Percentiles rank a stretch among this genome's conserved stretches.
Evolutionary conservation across 1,140 invertebrate genomes (phyloP).

Genomic region (Brachionus paranguensis): DNA sequence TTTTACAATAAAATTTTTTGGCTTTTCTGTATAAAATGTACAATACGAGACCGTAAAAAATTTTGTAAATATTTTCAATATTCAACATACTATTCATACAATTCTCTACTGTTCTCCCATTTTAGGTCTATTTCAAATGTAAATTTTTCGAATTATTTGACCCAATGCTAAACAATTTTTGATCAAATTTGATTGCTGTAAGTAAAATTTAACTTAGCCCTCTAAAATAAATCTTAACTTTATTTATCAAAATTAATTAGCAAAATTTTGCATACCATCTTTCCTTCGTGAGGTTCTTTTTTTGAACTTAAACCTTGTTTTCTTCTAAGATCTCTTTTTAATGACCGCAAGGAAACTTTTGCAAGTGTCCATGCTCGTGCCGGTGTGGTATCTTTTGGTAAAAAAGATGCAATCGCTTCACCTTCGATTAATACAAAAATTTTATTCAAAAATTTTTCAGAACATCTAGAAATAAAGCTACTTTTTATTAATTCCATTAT

Average conservation of each 20-base stretch:
- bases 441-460: no score
- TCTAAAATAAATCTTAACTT: neutral
- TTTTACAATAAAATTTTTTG: neutral
- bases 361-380: constrained; percentile 34
- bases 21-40: neutral
- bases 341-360: constrained; percentile 16
- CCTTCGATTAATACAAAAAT: neutral
- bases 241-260: neutral
- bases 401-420: constrained; percentile 28
- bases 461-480: neutral
- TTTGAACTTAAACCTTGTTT: constrained; percentile 23
- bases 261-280: neutral
- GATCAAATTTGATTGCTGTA: constrained; percentile 7
- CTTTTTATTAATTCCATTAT: constrained; percentile 37
- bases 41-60: neutral
- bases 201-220: neutral
- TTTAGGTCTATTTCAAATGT: neutral
- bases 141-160: neutral
- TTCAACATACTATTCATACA: neutral
- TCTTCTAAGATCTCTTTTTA: constrained; percentile 35
- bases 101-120: neutral
- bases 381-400: constrained; percentile 39
- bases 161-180: neutral
- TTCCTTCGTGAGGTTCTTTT: constrained; percentile 32
- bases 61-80: neutral